Base-by-base conservation (phyloP, 2,888 invertebrate genomes). In the Spisula subtruncata region DNA sequence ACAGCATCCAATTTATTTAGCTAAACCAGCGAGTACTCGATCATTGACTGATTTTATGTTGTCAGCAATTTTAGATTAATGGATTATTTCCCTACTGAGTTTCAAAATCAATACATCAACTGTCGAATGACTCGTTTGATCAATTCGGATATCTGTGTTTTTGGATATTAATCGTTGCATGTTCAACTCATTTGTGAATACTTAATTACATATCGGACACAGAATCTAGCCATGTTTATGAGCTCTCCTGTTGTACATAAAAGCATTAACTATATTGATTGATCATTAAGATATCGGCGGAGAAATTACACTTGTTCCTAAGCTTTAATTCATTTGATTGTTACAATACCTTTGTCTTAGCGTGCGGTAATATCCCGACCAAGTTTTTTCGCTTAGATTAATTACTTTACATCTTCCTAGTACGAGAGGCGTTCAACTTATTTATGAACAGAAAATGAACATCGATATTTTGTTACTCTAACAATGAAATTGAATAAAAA, bases 51-150 rank as follows among this genome's bases (percentile, higher is more conserved):
- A 75, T 32, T 75, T 75, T 32, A 75, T 75, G 32, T 32, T 18
- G 75, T 75, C 75, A 75, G 75, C 75, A 75, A 35, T 75, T 75
- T 75, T 35, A 18, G 75, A 75, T 75, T 75, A 75, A 75, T 75
- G 32, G 35, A 35, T 75, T 75, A 75, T 35, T 75, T 35, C 29
- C 35, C 75, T 35, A 75, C 35, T 35, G 75, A 75, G 18, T 75
- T 75, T 75, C 35, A 32, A 32, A 75, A 75, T 75, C 75, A 35
- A 75, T 75, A 75, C 75, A 32, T 75, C 75, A 75, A 35, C 35
- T 12, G 75, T 75, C 35, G 75, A 18, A 16, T 14, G 32, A 32
- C n/a, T 75, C 75, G 14, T 75, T 75, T 75, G 75, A 75, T 75
- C 35, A 18, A 32, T 32, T 32, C 60, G n/a, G n/a, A 60, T 25